A percentile compares a stretch with the other conserved stretches of the same genome.
Evolutionary conservation across 2,113 vertebrate species (phyloP).

Genomic region (Mesitornis unicolor): DNA sequence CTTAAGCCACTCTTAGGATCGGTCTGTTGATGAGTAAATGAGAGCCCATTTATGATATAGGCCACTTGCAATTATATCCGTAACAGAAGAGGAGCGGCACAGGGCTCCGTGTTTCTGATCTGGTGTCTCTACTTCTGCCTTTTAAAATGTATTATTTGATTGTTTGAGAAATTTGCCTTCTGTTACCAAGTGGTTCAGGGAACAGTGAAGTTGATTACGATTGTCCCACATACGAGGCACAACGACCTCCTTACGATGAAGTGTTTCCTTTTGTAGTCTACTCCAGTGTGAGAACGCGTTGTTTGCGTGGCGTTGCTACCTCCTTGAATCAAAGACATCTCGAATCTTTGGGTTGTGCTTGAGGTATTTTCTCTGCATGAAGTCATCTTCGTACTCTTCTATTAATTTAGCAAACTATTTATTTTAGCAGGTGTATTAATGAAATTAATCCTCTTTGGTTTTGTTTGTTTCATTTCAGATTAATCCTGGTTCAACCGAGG

Average conservation of each 20-base stretch:
- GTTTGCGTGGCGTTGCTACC: neutral
- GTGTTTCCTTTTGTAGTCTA: neutral
- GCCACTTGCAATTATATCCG: neutral
- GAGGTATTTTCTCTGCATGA: neutral
- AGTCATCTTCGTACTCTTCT: neutral
- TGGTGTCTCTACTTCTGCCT: neutral
- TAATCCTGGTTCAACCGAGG: neutral
- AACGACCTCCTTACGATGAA: neutral
- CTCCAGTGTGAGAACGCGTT: neutral
- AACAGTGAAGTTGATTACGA: neutral
- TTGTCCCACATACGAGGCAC: neutral
- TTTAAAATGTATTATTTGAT: neutral
- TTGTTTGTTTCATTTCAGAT: neutral
- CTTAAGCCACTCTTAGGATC: neutral
- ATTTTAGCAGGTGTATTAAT: neutral
- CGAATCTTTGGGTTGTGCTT: neutral
- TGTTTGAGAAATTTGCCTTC: neutral
- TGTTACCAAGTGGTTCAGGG: neutral
- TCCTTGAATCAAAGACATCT: neutral
- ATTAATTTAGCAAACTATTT: neutral
- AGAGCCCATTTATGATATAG: accelerated
- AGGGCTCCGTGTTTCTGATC: neutral
- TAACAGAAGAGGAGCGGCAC: neutral
- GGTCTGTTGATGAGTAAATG: neutral
- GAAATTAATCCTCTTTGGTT: neutral